These are phyloP conservation scores for Nephrotoma appendiculata DNA, from an alignment of 2,888 invertebrate genomes.

Conservation along the genomic window DNA sequence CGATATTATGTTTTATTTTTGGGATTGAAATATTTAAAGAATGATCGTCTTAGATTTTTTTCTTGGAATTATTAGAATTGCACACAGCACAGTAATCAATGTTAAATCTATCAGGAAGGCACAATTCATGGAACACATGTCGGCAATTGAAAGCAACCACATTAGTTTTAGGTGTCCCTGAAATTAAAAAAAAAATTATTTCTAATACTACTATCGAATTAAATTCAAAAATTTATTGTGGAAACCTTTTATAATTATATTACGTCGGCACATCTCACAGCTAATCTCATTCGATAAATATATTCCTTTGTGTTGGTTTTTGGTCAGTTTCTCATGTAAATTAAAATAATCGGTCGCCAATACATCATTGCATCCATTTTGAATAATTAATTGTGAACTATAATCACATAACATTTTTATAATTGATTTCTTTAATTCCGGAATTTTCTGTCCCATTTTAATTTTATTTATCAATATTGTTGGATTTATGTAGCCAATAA, in stretches of 20 bases:
- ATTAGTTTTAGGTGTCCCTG: conserved; percentile 39
- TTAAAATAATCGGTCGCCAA: conserved; percentile 80
- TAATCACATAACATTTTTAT: conserved; percentile 94
- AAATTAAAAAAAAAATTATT: background rate
- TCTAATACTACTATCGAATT: too few relatives aligned
- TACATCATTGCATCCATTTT: conserved; percentile 81
- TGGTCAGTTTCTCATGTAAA: conserved; percentile 65
- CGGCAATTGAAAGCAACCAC: conserved; percentile 75
- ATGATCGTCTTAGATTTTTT: background rate
- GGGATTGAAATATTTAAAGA: too few relatives aligned
- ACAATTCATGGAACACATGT: conserved; percentile 78
- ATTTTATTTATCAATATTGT: conserved; percentile 75
- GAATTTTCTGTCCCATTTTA: conserved; percentile 68
- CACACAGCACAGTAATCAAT: conserved; percentile 15
- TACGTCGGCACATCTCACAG: conserved; percentile 66
- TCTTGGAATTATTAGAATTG: conserved; percentile 13
- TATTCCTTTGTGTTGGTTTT: conserved; percentile 63
- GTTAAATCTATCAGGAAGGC: conserved; percentile 41
- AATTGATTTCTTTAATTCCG: conserved; percentile 75
- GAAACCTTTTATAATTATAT: conserved; percentile 53
- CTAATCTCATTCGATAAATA: conserved; percentile 53
- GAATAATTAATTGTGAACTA: conserved; percentile 76
- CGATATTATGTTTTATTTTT: too few relatives aligned
- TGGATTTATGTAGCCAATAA: conserved; percentile 70
- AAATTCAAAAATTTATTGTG: background rate